These are phyloP conservation scores for Rhagoletis zephyria DNA, from an alignment of 1,140 invertebrate species.

Conservation along the genomic window DNA sequence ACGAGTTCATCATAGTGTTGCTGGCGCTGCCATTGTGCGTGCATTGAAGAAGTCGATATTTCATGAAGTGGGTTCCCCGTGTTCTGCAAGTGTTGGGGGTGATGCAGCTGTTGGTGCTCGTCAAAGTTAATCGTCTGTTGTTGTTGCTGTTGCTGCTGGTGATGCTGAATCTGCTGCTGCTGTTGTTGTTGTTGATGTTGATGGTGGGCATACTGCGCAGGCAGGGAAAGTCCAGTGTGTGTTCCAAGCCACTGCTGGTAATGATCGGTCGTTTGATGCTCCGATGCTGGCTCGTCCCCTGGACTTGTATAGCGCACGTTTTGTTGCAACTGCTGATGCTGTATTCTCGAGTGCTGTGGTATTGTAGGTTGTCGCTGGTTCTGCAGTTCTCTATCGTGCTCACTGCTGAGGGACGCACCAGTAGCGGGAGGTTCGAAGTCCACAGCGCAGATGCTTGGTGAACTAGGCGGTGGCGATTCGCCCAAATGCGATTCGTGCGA, in stretches of 20 bases:
- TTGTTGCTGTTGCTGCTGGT: conserved; percentile 33
- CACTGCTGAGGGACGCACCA: not conserved
- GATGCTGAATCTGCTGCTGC: conserved; percentile 39
- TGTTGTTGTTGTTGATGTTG: not conserved
- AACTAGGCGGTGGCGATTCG: conserved; percentile 64
- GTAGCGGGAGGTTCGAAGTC: conserved; percentile 64
- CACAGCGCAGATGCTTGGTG: conserved; percentile 66
- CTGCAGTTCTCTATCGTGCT: conserved; percentile 31
- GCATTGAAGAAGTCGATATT: conserved; percentile 58
- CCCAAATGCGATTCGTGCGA: not conserved
- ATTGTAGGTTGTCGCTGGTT: not conserved
- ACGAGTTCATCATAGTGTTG: conserved; percentile 59
- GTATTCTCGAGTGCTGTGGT: not conserved
- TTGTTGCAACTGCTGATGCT: conserved; percentile 48
- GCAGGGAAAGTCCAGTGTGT: not conserved
- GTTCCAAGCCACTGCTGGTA: conserved; percentile 50
- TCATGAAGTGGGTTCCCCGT: conserved; percentile 61
- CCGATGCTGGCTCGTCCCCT: conserved; percentile 44
- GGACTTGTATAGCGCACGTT: conserved; percentile 57
- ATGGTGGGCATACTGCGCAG: not conserved
- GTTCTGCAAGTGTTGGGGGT: conserved; percentile 65
- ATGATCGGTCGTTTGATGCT: conserved; percentile 27
- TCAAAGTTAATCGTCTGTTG: conserved; percentile 58
- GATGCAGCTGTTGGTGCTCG: conserved; percentile 45
- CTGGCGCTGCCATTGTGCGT: conserved; percentile 48